These are phyloP conservation scores for Aptenodytes patagonicus DNA, from an alignment of 2,113 vertebrate genomes.

Conservation along the genomic window DNA sequence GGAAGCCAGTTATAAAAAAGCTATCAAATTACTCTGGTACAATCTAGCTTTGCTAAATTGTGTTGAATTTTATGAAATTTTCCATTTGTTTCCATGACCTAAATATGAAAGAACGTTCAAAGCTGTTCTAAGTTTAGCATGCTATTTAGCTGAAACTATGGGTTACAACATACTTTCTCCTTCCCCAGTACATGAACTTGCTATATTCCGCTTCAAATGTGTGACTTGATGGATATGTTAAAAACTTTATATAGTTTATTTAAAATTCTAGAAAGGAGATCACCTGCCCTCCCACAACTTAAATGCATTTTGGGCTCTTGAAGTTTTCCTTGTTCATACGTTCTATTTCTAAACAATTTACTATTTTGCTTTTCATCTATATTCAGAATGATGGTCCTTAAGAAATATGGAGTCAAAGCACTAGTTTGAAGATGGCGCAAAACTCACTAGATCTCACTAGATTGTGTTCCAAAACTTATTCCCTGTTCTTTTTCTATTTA, in stretches of 20 bases:
- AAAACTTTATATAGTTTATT: not conserved
- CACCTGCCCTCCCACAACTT: not conserved
- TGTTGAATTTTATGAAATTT: not conserved
- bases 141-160: not conserved
- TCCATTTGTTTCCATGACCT: conserved; percentile 1
- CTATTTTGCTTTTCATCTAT: not conserved
- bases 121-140: not conserved
- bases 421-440: not conserved
- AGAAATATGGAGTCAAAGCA: not conserved
- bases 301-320: not conserved
- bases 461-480: not conserved
- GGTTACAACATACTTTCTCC: not conserved
- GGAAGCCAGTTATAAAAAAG: not conserved
- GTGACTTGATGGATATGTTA: not conserved
- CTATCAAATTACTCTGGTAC: not conserved
- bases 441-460: not conserved
- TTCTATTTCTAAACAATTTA: not conserved
- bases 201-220: not conserved
- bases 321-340: not conserved
- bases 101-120: not conserved
- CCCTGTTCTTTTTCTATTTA: not conserved
- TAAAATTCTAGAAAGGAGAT: not conserved
- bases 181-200: not conserved
- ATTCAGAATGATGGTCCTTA: not conserved
- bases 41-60: not conserved